Evolutionary conservation across 2,113 vertebrate genomes (phyloP).

Genomic region (Okapia johnstoni): DNA sequence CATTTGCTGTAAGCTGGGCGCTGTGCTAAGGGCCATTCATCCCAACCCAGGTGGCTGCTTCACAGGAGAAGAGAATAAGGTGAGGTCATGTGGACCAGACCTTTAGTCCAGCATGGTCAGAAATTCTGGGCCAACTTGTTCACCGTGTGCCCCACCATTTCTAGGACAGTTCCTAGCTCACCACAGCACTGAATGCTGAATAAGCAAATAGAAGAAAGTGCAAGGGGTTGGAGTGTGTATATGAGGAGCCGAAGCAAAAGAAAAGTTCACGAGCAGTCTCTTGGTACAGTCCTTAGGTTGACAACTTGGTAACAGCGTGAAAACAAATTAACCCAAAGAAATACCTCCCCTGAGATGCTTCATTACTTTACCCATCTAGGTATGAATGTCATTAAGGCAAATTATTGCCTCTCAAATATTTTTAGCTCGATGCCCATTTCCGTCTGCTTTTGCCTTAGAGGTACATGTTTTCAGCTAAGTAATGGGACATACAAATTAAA

Average conservation of each 20-base stretch:
- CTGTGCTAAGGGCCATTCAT: background rate
- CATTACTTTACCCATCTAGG: conserved; percentile 68
- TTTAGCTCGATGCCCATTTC: conserved; percentile 78
- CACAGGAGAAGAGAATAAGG: rapidly evolving
- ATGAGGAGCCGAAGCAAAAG: conserved; percentile 6
- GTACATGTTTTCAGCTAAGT: conserved; percentile 79
- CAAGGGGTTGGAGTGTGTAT: background rate
- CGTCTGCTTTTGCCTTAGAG: conserved; percentile 79
- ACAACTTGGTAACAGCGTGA: conserved; percentile 46
- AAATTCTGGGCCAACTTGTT: rapidly evolving
- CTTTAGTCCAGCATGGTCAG: background rate
- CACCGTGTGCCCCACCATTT: rapidly evolving
- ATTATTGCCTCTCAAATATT: conserved; percentile 79
- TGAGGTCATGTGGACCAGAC: rapidly evolving
- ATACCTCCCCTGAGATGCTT: conserved; percentile 53
- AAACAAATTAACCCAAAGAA: conserved; percentile 49
- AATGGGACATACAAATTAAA: conserved; percentile 84
- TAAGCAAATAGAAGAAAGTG: background rate
- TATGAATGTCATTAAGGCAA: conserved; percentile 75
- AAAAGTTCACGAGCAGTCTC: background rate
- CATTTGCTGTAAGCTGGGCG: background rate
- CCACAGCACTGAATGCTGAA: rapidly evolving
- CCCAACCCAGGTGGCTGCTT: too few relatives aligned
- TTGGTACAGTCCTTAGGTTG: conserved; percentile 24
- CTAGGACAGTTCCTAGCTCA: background rate